phyloP scores from a whole-genome alignment of 2,888 invertebrate genomes.

The Carpatolechia fugitivella region DNA sequence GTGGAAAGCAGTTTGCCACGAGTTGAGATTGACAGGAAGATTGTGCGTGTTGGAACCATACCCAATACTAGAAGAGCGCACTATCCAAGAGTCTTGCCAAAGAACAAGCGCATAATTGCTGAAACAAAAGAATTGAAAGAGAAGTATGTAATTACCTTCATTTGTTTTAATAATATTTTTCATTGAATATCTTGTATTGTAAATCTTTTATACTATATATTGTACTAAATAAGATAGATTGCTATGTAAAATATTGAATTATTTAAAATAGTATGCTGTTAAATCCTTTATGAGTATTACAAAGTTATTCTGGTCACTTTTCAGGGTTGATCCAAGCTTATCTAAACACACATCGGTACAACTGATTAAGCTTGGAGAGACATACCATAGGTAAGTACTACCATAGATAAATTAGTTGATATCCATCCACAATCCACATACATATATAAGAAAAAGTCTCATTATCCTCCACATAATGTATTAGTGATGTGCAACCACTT shows the following conservation, averaged over 20 bases:
- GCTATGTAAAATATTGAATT: too few relatives aligned
- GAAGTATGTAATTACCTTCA: slow-evolving; percentile 42
- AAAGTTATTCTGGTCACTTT: slow-evolving; percentile 21
- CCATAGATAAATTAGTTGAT: background rate
- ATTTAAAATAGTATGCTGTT: too few relatives aligned
- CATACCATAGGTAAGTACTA: slow-evolving; percentile 62
- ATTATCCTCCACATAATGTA: too few relatives aligned
- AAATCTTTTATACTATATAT: too few relatives aligned
- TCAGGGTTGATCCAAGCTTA: slow-evolving; percentile 38
- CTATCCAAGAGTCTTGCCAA: slow-evolving; percentile 56
- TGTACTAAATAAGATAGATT: too few relatives aligned
- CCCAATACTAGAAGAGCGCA: slow-evolving; percentile 40
- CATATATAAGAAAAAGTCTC: background rate
- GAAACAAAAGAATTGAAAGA: slow-evolving; percentile 45
- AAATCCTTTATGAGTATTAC: too few relatives aligned
- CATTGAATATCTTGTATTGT: too few relatives aligned
- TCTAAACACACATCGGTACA: slow-evolving; percentile 63
- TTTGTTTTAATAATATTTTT: background rate
- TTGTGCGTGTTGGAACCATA: slow-evolving; percentile 58
- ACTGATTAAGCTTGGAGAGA: slow-evolving; percentile 66
- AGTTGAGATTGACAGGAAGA: slow-evolving; percentile 62
- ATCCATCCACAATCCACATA: background rate
- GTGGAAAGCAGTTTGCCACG: slow-evolving; percentile 45
- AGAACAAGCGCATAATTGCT: slow-evolving; percentile 44
- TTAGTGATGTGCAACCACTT: too few relatives aligned